Evolutionary conservation across 2,113 vertebrate species (phyloP).

Genomic region (Nerophis lumbriciformis): DNA sequence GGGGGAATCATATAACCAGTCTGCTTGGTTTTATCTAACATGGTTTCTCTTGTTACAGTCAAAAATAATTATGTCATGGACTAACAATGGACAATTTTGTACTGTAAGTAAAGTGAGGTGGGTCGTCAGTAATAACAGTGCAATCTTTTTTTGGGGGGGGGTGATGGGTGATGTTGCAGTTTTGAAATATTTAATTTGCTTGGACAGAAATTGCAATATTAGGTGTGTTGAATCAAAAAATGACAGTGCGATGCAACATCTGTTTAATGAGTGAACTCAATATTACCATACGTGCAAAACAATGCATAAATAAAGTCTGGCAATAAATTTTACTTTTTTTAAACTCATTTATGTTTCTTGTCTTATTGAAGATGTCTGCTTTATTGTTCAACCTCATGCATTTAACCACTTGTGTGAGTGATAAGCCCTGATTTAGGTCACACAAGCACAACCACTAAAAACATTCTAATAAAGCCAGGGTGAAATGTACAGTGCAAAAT

Average conservation of each 20-base stretch:
- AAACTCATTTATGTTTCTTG: constrained; percentile 6
- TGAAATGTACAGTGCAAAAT: too few relatives aligned
- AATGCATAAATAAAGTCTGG: constrained; percentile 9
- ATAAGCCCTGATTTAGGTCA: background rate
- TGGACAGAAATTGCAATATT: background rate
- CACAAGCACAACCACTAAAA: too few relatives aligned
- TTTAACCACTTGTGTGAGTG: background rate
- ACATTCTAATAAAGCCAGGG: too few relatives aligned
- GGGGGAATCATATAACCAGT: too few relatives aligned
- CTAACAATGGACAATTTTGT: constrained; percentile 11
- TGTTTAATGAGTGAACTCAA: background rate
- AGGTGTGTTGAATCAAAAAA: background rate
- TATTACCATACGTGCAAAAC: constrained; percentile 5
- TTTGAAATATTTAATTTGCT: constrained; percentile 9
- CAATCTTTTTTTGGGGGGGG: too few relatives aligned
- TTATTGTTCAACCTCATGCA: too few relatives aligned
- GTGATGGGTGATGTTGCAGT: background rate
- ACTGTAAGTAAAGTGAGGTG: background rate
- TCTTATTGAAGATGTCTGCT: background rate
- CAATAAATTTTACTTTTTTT: constrained; percentile 45
- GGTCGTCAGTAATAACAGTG: constrained; percentile 3
- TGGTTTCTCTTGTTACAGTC: background rate
- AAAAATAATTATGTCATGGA: background rate
- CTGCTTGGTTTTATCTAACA: background rate
- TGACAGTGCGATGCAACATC: background rate